phyloP scores from a whole-genome alignment of 2,888 invertebrate species.

The Didymodactylos carnosus region DNA sequence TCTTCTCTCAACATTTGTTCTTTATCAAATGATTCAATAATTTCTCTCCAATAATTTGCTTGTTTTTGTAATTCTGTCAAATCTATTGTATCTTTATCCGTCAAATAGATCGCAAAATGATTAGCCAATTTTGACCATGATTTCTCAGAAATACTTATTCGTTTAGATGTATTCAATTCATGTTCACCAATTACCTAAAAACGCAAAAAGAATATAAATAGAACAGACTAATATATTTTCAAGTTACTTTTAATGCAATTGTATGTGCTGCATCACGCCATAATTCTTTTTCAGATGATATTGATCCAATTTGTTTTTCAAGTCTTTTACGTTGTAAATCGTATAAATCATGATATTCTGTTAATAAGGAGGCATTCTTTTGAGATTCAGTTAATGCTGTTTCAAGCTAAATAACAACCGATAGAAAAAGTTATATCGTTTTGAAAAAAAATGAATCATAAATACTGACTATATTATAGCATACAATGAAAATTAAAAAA shows the following conservation, averaged over 20 bases:
- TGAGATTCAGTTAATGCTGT: slow-evolving; percentile 29
- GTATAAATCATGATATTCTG: slow-evolving; percentile 33
- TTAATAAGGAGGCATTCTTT: slow-evolving; percentile 30
- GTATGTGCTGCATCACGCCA: slow-evolving; percentile 33
- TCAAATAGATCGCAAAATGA: slow-evolving; percentile 32
- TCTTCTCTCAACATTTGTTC: slow-evolving; percentile 23
- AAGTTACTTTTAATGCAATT: slow-evolving; percentile 29
- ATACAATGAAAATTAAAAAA: background rate
- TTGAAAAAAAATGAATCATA: too few species aligned
- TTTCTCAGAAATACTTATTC: slow-evolving; percentile 30
- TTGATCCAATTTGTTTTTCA: slow-evolving; percentile 25
- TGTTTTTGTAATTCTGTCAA: slow-evolving; percentile 14
- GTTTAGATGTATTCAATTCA: slow-evolving; percentile 27
- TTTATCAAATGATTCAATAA: slow-evolving; percentile 26
- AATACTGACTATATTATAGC: too few species aligned
- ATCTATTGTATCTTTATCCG: slow-evolving; percentile 28
- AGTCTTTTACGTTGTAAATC: slow-evolving; percentile 31
- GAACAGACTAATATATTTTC: background rate
- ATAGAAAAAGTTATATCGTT: too few species aligned
- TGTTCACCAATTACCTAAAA: slow-evolving; percentile 30
- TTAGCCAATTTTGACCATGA: slow-evolving; percentile 31
- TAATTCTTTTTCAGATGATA: slow-evolving; percentile 29
- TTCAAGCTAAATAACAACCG: slow-evolving; percentile 23
- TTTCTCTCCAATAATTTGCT: slow-evolving; percentile 21
- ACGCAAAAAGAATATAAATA: background rate